phyloP scores from a whole-genome alignment of 2,797 vertebrate genomes.

The Cirrhinus mrigala region DNA sequence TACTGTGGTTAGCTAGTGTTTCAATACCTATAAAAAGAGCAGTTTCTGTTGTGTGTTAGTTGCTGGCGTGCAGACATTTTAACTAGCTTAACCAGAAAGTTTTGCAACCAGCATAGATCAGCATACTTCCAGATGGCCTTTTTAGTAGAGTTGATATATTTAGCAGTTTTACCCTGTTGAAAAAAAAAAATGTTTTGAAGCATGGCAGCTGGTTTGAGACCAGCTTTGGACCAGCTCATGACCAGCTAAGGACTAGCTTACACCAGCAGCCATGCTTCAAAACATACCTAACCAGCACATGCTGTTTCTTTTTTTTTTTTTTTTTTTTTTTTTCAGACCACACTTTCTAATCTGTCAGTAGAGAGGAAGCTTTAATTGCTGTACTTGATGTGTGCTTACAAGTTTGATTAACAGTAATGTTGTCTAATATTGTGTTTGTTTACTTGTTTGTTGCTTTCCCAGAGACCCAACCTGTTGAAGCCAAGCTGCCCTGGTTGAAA shows the following conservation, averaged over 20 bases:
- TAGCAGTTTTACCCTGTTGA: not conserved
- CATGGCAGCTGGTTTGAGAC: too few species aligned
- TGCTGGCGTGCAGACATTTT: not conserved
- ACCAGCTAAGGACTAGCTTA: too few species aligned
- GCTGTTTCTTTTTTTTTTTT: too few species aligned
- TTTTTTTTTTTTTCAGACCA: not conserved
- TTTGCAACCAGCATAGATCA: not conserved
- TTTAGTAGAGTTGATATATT: not conserved
- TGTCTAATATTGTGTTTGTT: slow-evolving; percentile 14
- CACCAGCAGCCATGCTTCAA: too few species aligned
- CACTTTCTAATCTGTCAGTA: not conserved
- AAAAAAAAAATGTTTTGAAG: too few species aligned
- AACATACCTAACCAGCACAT: too few species aligned
- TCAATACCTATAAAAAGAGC: not conserved
- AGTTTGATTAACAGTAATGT: slow-evolving; percentile 23
- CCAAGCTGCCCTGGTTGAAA: slow-evolving; percentile 89
- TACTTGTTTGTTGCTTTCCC: slow-evolving; percentile 50
- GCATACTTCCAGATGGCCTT: not conserved
- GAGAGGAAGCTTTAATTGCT: not conserved
- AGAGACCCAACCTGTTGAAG: slow-evolving; percentile 91
- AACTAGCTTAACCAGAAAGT: not conserved
- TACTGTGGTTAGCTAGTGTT: not conserved
- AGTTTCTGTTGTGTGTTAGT: not conserved
- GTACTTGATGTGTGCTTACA: not conserved
- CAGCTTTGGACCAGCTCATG: too few species aligned